Evolutionary conservation across 2,113 vertebrate species (phyloP), one percentile per base, ranked within the genome.

Genomic region (Neogale vison): DNA sequence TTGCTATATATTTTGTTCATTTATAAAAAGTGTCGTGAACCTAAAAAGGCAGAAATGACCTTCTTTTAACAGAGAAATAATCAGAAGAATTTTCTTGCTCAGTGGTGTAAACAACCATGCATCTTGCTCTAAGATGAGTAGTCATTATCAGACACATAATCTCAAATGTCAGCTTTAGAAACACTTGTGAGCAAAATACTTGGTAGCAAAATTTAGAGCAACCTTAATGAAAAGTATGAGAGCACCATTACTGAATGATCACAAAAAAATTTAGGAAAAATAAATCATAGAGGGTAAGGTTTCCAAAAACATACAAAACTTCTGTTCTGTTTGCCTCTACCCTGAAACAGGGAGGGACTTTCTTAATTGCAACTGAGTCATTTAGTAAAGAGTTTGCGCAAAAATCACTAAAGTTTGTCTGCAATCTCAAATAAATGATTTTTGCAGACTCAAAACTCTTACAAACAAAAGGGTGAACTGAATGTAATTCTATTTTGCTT

Each of bases 141-240:
- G 20, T 79, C 52, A 92, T 89, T 71, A 76, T 47, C 36, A 71
- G 15, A 93, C n/a, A 77, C 24, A 29, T 65, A 1, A 2, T 55
- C 31, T 96, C 96, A 85, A 96, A 61, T 52, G 47, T 2, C 20
- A 69, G 72, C 34, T 83, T 95, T 79, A 84, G 26, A 57, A 94
- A 74, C 50, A 76, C 20, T 74, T 67, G 69, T 50, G 71, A 71
- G 59, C 39, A 52, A 87, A 92, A 72, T 61, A 65, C 15, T 74
- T 65, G 57, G 42, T 59, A 71, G 65, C n/a, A 52, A 87, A 34
- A 67, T 76, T 88, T 85, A 74, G 34, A 81, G 12, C 34, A 88
- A 18, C 7, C 52, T 89, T 77, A 71, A 76, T 11, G 20, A 93
- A 84, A 94, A 65, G 0, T 13, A 26, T 24, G 14, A 74, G 2